A percentile compares a stretch with the other conserved stretches of the same genome.
Conservation (phyloP, 2,888 invertebrate species). For the Nezara viridula region DNA sequence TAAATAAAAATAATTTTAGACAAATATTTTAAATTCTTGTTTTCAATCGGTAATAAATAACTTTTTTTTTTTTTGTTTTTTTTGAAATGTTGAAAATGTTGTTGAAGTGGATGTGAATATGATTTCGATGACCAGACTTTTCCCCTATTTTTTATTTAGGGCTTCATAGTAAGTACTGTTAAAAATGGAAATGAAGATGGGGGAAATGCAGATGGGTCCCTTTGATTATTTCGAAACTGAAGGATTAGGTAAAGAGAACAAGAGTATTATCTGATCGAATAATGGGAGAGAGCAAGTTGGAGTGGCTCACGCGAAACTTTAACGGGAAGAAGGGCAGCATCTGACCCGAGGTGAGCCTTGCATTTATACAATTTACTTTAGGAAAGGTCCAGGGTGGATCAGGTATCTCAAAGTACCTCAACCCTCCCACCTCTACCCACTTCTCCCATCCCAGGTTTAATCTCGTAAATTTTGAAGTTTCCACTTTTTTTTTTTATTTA, state of each 20-base stretch:
- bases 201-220: neutral
- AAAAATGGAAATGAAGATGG: no score
- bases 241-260: constrained; percentile 25
- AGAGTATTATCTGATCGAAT: constrained; percentile 9
- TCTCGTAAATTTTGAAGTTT: no score
- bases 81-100: no score
- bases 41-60: no score
- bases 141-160: no score
- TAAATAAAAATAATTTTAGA: no score
- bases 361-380: constrained; percentile 19
- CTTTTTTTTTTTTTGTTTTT: no score
- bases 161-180: no score
- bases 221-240: constrained; percentile 18
- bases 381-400: neutral
- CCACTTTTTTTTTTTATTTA: no score
- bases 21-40: no score
- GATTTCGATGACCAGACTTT: no score
- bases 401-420: neutral
- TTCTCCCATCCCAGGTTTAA: neutral
- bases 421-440: accelerated
- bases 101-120: no score
- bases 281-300: constrained; percentile 6
- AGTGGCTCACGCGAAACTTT: neutral
- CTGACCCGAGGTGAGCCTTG: neutral
- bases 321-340: neutral